Conservation (phyloP, 2,113 vertebrate species). For the Ceuthmochares aereus region DNA sequence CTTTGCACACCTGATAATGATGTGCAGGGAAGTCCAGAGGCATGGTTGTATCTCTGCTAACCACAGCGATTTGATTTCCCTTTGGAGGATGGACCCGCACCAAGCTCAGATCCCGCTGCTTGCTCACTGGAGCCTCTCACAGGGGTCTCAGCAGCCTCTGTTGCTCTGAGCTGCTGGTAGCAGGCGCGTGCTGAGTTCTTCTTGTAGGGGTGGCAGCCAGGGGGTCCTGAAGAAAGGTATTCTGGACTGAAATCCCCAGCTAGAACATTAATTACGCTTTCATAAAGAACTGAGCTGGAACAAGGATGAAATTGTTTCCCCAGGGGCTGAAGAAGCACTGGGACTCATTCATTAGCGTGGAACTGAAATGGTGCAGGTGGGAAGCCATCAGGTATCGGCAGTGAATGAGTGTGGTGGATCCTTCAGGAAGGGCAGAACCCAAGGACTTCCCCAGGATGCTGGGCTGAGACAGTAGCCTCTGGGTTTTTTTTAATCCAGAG, state of each 20-base stretch:
- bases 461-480: neutral
- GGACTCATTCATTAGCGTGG: neutral
- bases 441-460: neutral
- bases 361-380: neutral
- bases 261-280: conserved; percentile 3
- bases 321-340: neutral
- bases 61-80: neutral
- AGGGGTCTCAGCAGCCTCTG: neutral
- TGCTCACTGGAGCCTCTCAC: neutral
- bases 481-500: neutral
- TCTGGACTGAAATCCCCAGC: neutral
- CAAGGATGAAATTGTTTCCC: neutral
- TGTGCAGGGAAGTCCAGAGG: neutral
- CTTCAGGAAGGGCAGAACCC: neutral
- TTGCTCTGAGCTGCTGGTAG: neutral
- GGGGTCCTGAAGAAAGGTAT: neutral
- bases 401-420: neutral
- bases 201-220: neutral
- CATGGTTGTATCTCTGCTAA: neutral
- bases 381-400: neutral
- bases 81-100: neutral
- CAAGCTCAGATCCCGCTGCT: neutral
- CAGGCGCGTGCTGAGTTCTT: neutral
- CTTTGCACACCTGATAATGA: neutral
- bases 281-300: neutral